These are phyloP conservation scores for Cotesia typhae DNA, from an alignment of 1,140 invertebrate species.

Conservation along the genomic window DNA sequence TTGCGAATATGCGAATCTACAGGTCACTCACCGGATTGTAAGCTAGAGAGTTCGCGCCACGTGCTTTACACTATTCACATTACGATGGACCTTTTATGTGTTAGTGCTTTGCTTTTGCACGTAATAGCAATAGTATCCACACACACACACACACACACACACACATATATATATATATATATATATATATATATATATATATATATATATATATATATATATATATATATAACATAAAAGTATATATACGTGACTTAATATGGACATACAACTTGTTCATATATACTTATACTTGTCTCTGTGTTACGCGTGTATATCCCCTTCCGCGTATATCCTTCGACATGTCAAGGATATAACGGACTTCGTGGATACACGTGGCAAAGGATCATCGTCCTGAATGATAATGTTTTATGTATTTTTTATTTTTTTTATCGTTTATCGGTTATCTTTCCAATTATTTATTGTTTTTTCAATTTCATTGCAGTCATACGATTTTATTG, in stretches of 20 bases:
- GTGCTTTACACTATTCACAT: slow-evolving; percentile 22
- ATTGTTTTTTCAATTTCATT: no score
- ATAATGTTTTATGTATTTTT: slow-evolving; percentile 2
- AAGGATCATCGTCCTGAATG: slow-evolving; percentile 30
- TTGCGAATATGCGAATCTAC: slow-evolving; percentile 47
- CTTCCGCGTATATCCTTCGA: slow-evolving; percentile 30
- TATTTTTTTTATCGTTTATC: background rate
- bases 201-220: background rate
- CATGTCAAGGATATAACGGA: slow-evolving; percentile 36
- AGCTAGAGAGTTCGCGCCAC: slow-evolving; percentile 14
- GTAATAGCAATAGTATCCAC: background rate
- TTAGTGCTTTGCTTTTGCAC: background rate
- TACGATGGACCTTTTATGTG: background rate
- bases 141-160: no score
- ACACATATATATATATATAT: background rate
- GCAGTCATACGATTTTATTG: no score
- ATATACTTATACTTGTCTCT: background rate
- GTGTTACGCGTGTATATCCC: slow-evolving; percentile 12
- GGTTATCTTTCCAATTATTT: background rate
- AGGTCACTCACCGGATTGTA: slow-evolving; percentile 60
- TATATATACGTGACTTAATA: slow-evolving; percentile 9
- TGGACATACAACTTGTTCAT: slow-evolving; percentile 19
- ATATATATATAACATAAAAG: slow-evolving; percentile 16
- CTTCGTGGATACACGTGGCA: slow-evolving; percentile 22
- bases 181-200: background rate